Conservation (phyloP, 2,797 vertebrate species). For the Poeciliopsis presidionis region DNA sequence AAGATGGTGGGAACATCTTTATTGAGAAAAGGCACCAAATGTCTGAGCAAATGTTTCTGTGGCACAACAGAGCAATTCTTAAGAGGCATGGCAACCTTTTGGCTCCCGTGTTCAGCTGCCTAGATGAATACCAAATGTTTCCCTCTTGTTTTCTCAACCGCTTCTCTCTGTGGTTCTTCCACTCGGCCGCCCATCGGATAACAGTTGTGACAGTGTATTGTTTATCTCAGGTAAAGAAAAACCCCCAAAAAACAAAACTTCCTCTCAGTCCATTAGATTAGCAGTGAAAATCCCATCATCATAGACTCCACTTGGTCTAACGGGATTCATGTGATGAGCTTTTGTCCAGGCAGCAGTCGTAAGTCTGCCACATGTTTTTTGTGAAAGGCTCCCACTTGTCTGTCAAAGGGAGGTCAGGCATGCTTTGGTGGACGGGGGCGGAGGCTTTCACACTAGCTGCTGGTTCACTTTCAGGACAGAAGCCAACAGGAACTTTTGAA, state of each 20-base stretch:
- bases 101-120: slow-evolving; percentile 56
- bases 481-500: slow-evolving; percentile 47
- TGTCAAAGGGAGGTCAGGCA: slow-evolving; percentile 61
- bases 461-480: slow-evolving; percentile 50
- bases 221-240: slow-evolving; percentile 36
- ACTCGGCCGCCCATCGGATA: slow-evolving; percentile 14
- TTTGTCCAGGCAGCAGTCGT: slow-evolving; percentile 41
- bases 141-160: slow-evolving; percentile 22
- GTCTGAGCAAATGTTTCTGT: slow-evolving; percentile 49
- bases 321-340: slow-evolving; percentile 54
- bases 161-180: slow-evolving; percentile 26
- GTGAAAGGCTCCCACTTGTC: slow-evolving; percentile 58
- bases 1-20: slow-evolving; percentile 12
- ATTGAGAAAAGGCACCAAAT: slow-evolving; percentile 26
- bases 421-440: slow-evolving; percentile 5
- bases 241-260: no score
- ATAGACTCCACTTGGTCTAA: slow-evolving; percentile 27
- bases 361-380: slow-evolving; percentile 44
- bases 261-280: slow-evolving; percentile 53
- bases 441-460: slow-evolving; percentile 52
- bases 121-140: slow-evolving; percentile 58
- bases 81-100: slow-evolving; percentile 58
- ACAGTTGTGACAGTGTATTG: slow-evolving; percentile 14
- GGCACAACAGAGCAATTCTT: slow-evolving; percentile 44
- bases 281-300: slow-evolving; percentile 44